Conservation (phyloP, 2,113 vertebrate genomes). For the Percina caprodes region DNA sequence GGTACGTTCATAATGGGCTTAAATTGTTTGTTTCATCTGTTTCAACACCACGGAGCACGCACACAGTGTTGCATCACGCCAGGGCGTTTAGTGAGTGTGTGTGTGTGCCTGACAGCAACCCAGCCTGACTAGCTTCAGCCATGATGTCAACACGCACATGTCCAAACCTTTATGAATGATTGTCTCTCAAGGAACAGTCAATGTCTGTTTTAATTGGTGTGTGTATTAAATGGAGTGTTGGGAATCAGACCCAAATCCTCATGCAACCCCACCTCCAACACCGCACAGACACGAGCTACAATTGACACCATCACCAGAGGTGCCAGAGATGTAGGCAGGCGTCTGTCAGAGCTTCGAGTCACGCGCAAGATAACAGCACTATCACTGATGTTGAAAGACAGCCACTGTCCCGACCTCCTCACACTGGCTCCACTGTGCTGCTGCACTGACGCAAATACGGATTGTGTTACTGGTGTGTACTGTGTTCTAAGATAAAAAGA, state of each 20-base stretch:
- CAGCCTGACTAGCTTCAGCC: conserved; percentile 10
- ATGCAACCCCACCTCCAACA: neutral
- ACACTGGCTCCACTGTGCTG: neutral
- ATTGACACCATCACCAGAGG: conserved; percentile 32
- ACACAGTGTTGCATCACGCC: conserved; percentile 18
- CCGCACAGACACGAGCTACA: neutral
- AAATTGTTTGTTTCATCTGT: conserved; percentile 29
- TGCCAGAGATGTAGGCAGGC: conserved; percentile 33
- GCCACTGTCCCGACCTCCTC: neutral
- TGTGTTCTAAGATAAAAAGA: neutral
- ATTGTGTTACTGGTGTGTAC: neutral
- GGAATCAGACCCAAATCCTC: neutral
- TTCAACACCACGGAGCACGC: conserved; percentile 33
- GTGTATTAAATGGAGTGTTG: neutral
- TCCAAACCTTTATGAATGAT: conserved; percentile 37
- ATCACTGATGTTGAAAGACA: neutral
- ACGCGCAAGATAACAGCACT: conserved; percentile 14
- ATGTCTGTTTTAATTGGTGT: neutral
- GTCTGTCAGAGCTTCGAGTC: conserved; percentile 21
- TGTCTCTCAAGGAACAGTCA: conserved; percentile 34
- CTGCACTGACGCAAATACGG: neutral
- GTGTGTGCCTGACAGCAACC: conserved; percentile 6
- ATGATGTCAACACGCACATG: conserved; percentile 30
- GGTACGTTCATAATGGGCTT: conserved; percentile 18
- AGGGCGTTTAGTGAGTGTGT: neutral